Percentiles rank a stretch among this genome's conserved stretches.
Conservation (phyloP, 2,797 vertebrate species). For the Poeciliopsis gracilis region DNA sequence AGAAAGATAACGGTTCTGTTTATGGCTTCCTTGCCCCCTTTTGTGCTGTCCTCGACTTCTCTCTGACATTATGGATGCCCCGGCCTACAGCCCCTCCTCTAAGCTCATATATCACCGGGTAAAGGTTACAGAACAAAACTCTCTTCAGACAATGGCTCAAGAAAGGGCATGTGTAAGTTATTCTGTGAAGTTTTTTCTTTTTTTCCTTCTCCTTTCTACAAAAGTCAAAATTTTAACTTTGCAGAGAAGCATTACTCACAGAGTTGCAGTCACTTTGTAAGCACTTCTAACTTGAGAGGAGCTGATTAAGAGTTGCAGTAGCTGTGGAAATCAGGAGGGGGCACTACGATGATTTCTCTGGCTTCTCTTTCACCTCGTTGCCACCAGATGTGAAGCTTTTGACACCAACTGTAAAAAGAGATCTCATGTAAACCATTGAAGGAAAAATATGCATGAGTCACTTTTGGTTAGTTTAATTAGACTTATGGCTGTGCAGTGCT, state of each 20-base stretch:
- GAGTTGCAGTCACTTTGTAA: not conserved
- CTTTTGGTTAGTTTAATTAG: not conserved
- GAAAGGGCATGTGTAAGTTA: conserved; percentile 71
- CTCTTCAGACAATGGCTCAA: conserved; percentile 57
- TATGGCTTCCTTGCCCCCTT: conserved; percentile 30
- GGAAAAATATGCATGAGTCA: not conserved
- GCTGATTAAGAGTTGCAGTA: conserved; percentile 38
- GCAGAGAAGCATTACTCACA: conserved; percentile 21
- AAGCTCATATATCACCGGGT: conserved; percentile 68
- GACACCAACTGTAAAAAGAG: not conserved
- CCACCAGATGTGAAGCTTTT: not conserved
- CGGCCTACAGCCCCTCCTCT: conserved; percentile 59
- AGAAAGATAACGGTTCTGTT: conserved; percentile 57
- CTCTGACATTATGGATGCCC: conserved; percentile 69
- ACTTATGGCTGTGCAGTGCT: not conserved
- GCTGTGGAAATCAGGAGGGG: conserved; percentile 24
- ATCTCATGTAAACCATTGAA: not conserved
- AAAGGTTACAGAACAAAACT: conserved; percentile 77
- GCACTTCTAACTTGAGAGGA: conserved; percentile 24
- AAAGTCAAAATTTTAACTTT: conserved; percentile 55
- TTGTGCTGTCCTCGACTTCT: conserved; percentile 34
- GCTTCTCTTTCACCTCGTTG: not conserved
- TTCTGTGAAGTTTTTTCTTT: conserved; percentile 49
- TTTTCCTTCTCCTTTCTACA: conserved; percentile 30
- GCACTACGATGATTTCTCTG: conserved; percentile 8